Conservation (phyloP, 1,140 invertebrate species). For the Zaprionus africanus region DNA sequence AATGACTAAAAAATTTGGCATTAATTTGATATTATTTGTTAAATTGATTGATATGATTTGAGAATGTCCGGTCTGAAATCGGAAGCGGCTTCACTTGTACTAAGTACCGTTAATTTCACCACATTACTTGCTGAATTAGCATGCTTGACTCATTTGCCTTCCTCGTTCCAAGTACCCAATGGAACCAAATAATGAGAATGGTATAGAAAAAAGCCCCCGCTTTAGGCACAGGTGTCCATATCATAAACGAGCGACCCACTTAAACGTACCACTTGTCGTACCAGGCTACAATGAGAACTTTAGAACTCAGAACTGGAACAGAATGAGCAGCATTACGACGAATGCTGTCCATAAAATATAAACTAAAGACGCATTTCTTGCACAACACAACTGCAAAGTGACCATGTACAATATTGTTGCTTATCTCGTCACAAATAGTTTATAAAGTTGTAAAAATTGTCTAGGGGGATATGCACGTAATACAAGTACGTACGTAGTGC, state of each 20-base stretch:
- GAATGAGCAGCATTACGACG: slow-evolving; percentile 9
- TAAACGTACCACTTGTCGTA: slow-evolving; percentile 30
- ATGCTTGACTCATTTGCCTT: slow-evolving; percentile 21
- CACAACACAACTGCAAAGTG: slow-evolving; percentile 48
- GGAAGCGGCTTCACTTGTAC: background rate
- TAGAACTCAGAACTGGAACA: background rate
- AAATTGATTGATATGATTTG: background rate
- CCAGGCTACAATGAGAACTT: background rate
- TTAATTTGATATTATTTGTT: background rate
- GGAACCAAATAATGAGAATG: background rate
- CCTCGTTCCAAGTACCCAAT: background rate
- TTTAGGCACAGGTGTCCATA: slow-evolving; percentile 52
- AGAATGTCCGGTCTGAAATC: background rate
- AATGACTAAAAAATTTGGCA: background rate
- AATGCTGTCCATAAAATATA: slow-evolving; percentile 42
- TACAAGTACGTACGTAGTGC: background rate
- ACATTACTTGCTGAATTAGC: slow-evolving; percentile 13
- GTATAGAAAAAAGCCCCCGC: slow-evolving; percentile 6
- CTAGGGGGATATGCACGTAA: background rate
- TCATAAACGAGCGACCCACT: slow-evolving; percentile 43
- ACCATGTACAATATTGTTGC: slow-evolving; percentile 60
- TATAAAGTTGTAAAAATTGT: slow-evolving; percentile 16
- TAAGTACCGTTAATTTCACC: slow-evolving; percentile 10
- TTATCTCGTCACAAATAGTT: slow-evolving; percentile 46
- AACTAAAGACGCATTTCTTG: slow-evolving; percentile 75